These are phyloP conservation scores for Andrena praecox DNA, from an alignment of 2,888 invertebrate species.

Conservation along the genomic window DNA sequence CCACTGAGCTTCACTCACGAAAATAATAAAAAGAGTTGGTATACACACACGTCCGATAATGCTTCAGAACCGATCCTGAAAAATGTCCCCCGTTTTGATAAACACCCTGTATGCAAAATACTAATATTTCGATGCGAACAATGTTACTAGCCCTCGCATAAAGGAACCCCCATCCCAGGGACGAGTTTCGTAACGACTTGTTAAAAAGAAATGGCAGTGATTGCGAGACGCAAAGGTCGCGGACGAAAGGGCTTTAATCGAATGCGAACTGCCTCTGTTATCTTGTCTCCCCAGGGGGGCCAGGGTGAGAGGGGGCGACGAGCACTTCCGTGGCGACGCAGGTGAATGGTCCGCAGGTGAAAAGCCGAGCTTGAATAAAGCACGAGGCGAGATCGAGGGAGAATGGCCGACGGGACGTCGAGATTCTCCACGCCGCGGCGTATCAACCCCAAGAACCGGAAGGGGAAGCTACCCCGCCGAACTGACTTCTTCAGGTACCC, in stretches of 20 bases:
- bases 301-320: too few relatives aligned
- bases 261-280: slow-evolving; percentile 9
- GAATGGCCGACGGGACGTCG: slow-evolving; percentile 65
- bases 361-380: slow-evolving; percentile 61
- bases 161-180: too few relatives aligned
- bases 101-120: too few relatives aligned
- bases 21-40: too few relatives aligned
- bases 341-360: slow-evolving; percentile 51
- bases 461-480: background rate
- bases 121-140: too few relatives aligned
- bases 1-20: too few relatives aligned
- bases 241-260: slow-evolving; percentile 28
- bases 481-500: slow-evolving; percentile 13
- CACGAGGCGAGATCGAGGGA: slow-evolving; percentile 49
- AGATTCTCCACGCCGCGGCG: slow-evolving; percentile 63
- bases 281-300: background rate
- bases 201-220: too few relatives aligned
- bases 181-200: too few relatives aligned
- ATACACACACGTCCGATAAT: too few relatives aligned
- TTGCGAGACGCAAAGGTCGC: background rate
- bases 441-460: slow-evolving; percentile 52
- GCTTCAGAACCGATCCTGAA: too few relatives aligned
- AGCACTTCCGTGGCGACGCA: slow-evolving; percentile 20
- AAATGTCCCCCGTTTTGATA: too few relatives aligned
- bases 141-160: too few relatives aligned